phyloP scores from a whole-genome alignment of 2,113 vertebrate species.

The Lasiurus cinereus region DNA sequence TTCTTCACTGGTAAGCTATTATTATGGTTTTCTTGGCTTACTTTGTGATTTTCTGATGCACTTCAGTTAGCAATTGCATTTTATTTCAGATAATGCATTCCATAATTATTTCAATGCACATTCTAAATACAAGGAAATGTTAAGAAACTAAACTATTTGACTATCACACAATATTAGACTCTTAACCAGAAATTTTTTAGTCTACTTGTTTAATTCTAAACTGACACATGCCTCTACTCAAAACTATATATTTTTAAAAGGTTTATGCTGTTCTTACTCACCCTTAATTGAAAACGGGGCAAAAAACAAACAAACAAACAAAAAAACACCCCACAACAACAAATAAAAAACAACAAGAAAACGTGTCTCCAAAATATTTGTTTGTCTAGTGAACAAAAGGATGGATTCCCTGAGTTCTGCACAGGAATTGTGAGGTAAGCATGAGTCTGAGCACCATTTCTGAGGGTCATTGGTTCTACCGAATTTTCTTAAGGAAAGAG shows the following conservation, averaged over 20 bases:
- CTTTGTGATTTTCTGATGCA: neutral
- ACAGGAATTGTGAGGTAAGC: neutral
- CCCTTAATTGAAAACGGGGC: neutral
- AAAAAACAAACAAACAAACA: neutral
- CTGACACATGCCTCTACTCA: neutral
- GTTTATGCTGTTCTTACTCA: neutral
- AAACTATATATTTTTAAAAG: conserved; percentile 3
- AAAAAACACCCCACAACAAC: no score
- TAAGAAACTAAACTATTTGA: conserved; percentile 16
- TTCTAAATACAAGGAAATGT: neutral
- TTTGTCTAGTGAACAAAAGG: conserved; percentile 44
- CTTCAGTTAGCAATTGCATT: neutral
- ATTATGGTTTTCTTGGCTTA: neutral
- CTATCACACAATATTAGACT: neutral
- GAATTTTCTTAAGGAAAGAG: neutral
- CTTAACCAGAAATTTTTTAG: conserved; percentile 26
- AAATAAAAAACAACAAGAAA: neutral
- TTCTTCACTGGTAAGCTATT: neutral
- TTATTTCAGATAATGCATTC: neutral
- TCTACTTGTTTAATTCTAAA: conserved; percentile 54
- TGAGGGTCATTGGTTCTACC: neutral
- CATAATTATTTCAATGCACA: conserved; percentile 26
- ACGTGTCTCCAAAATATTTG: conserved; percentile 51
- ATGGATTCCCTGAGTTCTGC: neutral
- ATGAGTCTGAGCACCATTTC: neutral